These are phyloP conservation scores for Macrotis lagotis DNA, from an alignment of 2,113 vertebrate genomes.

Conservation along the genomic window DNA sequence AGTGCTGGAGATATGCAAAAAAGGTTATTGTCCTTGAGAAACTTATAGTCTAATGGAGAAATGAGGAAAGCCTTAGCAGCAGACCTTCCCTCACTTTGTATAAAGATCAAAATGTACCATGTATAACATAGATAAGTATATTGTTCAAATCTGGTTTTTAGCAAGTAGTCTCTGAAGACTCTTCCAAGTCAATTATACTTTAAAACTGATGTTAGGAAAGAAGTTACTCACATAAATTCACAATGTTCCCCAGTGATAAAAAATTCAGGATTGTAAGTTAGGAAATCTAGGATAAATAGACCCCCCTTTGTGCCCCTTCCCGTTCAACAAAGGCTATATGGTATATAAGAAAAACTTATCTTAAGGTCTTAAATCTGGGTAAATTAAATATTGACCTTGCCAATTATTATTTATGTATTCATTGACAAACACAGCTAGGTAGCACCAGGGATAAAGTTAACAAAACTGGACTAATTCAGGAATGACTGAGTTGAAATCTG, in stretches of 20 bases:
- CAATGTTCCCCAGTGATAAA: background rate
- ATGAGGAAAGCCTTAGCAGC: background rate
- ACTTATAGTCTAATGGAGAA: background rate
- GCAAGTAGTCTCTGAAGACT: background rate
- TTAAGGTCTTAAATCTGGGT: background rate
- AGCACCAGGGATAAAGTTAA: background rate
- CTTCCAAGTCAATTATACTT: background rate
- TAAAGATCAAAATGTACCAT: background rate
- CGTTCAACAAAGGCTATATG: background rate
- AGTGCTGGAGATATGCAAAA: background rate
- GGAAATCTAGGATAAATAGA: background rate
- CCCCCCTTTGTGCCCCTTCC: no score
- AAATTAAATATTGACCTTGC: background rate
- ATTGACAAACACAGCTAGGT: background rate
- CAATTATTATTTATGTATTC: background rate
- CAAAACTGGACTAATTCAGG: background rate
- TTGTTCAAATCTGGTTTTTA: background rate
- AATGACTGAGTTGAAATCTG: background rate
- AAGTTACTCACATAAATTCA: background rate
- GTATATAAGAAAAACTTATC: background rate
- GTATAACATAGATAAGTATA: background rate
- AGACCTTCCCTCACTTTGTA: background rate
- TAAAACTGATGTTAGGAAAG: background rate
- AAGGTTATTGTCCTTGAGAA: background rate
- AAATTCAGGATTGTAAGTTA: background rate